Conservation (phyloP, 2,113 vertebrate genomes). For the Nymphicus hollandicus region DNA sequence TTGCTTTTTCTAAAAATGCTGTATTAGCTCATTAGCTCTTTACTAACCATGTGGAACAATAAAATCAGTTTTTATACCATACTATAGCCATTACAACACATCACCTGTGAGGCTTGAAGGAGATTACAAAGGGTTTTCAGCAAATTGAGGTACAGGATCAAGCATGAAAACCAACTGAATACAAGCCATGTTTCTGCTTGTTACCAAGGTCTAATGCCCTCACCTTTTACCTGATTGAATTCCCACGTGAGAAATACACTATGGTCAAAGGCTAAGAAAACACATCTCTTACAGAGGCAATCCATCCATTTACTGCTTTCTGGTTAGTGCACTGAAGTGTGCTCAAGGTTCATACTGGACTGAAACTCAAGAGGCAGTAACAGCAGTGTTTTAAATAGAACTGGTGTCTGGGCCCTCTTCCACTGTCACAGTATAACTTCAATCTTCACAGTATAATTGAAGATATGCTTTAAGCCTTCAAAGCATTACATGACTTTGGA, state of each 20-base stretch:
- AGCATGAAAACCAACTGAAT: background rate
- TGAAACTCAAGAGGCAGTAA: background rate
- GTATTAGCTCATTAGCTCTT: background rate
- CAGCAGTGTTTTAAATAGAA: background rate
- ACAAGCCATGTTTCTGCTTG: background rate
- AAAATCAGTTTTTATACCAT: background rate
- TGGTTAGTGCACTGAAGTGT: background rate
- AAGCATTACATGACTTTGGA: background rate
- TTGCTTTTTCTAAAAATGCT: background rate
- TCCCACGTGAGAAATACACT: rapidly evolving
- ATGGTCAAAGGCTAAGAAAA: background rate
- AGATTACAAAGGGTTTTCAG: background rate
- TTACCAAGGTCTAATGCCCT: background rate
- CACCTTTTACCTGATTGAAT: background rate
- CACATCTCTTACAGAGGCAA: background rate
- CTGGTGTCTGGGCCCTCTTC: background rate
- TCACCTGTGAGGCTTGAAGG: background rate
- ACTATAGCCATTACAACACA: background rate
- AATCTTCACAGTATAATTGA: background rate
- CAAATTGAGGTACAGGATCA: background rate
- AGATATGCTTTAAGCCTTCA: background rate
- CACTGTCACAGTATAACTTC: rapidly evolving
- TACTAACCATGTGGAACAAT: background rate
- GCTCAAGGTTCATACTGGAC: background rate
- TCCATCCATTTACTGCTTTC: background rate